Conservation (phyloP, 2,888 invertebrate genomes). For the Ichneumoninae sp. region DNA sequence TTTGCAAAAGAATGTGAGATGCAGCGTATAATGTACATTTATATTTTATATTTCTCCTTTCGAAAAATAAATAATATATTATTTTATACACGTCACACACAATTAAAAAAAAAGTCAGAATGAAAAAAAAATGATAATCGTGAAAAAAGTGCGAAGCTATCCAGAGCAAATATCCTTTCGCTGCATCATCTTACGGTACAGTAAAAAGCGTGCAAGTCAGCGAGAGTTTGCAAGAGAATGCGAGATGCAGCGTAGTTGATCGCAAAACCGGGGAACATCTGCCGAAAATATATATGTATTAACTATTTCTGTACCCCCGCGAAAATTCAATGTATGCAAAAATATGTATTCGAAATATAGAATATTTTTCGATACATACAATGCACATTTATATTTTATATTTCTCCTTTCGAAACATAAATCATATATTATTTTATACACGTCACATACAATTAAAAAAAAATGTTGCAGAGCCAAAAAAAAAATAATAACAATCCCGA, state of each 20-base stretch:
- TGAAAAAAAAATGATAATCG: not conserved
- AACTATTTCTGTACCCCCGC: too few species aligned
- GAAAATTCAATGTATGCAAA: too few species aligned
- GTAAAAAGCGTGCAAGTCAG: constrained; percentile 4
- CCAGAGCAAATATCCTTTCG: constrained; percentile 29
- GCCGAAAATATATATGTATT: too few species aligned
- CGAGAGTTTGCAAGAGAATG: constrained; percentile 41
- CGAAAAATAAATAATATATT: not conserved
- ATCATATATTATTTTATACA: not conserved
- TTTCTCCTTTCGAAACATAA: not conserved
- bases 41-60: not conserved
- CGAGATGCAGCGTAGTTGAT: constrained; percentile 45
- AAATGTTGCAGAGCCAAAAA: too few species aligned
- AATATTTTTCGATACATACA: not conserved
- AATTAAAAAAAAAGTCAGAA: not conserved
- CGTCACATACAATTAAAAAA: not conserved
- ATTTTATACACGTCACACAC: not conserved
- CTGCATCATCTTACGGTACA: not conserved
- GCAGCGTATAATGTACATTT: not conserved
- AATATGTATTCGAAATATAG: too few species aligned
- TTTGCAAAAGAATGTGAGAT: not conserved
- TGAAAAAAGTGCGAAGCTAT: not conserved
- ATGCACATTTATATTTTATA: too few species aligned
- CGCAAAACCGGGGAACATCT: too few species aligned
- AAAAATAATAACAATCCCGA: not conserved